Evolutionary conservation across 2,888 invertebrate genomes (phyloP).

Genomic region (Margaritifera margaritifera): DNA sequence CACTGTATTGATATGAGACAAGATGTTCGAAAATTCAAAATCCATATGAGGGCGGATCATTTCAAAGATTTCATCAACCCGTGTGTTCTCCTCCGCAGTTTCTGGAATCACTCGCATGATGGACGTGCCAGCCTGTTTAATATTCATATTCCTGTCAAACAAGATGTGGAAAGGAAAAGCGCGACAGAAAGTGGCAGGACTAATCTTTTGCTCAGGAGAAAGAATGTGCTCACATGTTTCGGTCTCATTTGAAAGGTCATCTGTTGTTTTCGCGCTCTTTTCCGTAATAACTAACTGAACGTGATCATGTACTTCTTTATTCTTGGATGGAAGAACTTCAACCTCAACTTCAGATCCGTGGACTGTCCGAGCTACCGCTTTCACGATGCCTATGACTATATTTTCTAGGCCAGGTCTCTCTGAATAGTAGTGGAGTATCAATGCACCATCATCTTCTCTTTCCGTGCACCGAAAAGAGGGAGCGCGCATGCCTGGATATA

Average conservation of each 20-base stretch:
- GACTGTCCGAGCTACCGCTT: conserved; percentile 95
- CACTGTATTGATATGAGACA: conserved; percentile 66
- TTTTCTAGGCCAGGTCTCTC: conserved; percentile 95
- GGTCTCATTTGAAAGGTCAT: conserved; percentile 19
- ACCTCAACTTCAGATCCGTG: conserved; percentile 78
- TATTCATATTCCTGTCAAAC: conserved; percentile 90
- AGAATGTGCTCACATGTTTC: conserved; percentile 36
- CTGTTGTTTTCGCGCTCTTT: conserved; percentile 15
- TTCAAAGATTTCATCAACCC: conserved; percentile 49
- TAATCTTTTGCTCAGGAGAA: conserved; percentile 55
- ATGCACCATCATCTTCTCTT: conserved; percentile 52
- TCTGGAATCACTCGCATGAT: conserved; percentile 81
- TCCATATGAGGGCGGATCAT: conserved; percentile 66
- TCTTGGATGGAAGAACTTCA: conserved; percentile 88
- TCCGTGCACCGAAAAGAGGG: conserved; percentile 91
- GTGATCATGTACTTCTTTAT: conserved; percentile 90
- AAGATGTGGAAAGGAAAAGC: conserved; percentile 97
- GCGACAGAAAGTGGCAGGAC: conserved; percentile 74
- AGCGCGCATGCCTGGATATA: conserved; percentile 84
- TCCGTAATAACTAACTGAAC: conserved; percentile 74
- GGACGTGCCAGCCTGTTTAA: conserved; percentile 92
- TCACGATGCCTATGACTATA: conserved; percentile 97
- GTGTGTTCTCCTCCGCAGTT: conserved; percentile 35
- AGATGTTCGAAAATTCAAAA: conserved; percentile 53
- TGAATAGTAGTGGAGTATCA: conserved; percentile 94